Base-by-base conservation (phyloP, 2,888 invertebrate genomes). In the Baccha elongata region DNA sequence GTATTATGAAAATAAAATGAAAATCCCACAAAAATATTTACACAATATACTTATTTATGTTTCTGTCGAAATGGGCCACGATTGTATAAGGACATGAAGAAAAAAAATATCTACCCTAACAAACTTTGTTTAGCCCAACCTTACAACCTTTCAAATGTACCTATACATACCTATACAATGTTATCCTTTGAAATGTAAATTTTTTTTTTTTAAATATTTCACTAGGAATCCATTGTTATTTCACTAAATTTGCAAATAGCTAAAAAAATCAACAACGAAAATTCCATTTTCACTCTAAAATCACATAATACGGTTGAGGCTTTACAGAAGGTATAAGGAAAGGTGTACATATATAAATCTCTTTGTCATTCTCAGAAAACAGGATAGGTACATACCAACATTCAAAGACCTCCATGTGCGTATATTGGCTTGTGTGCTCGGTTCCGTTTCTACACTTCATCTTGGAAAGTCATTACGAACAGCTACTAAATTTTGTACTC, bases 401-500 rank as follows among this genome's bases (percentile, higher is more conserved):
- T 75, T 55, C 42, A 48, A 29, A 62, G 26, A 42, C 32, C 17
- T 37, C 26, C 17, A 21, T 58, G 50, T 65, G 58, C 50, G 62
- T 62, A 35, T 32, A 21, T 5, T 55, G 42, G 42, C 23, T 32
- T 26, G 17, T 29, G n/a, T 17, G 19, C 35, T 32, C 62, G 32
- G 32, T 42, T 35, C 8, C 29, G 37, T 44, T 17, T 32, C 10
- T 1, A 6, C 21, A 3, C 1, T 37, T 10, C 10, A 55, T 13
- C 58, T 11, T 40, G 76, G 32, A 60, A 72, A 76, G 71, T 76
- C 71, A 81, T 81, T 81, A 81, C 81, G 42, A 71, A 72, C 76
- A 76, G 81, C 71, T 76, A 81, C 76, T 81, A 76, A 81, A 81
- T 81, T 81, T 81, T 62, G 65, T 76, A 67, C 81, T 81, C 76